Base-by-base conservation (phyloP, 2,888 invertebrate genomes). In the Agrochola litura region DNA sequence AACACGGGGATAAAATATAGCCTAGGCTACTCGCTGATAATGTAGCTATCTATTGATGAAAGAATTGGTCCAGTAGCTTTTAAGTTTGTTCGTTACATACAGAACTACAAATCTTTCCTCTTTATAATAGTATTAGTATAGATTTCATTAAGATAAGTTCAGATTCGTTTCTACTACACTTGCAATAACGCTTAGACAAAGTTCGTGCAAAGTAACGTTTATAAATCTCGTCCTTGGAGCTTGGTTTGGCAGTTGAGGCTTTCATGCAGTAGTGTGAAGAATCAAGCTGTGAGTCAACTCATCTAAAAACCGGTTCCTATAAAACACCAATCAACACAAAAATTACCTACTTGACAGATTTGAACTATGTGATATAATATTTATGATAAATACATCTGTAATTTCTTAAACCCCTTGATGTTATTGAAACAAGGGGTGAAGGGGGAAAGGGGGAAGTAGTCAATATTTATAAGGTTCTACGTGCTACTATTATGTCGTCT, bases 401-500 rank as follows among this genome's bases (percentile, higher is more conserved):
- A 41, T 49, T 41, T 46, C 37, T 58, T n/a, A 37, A 75, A 73
- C n/a, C 46, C 2, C 46, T 73, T 69, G 10, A 61, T 37, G 16
- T 60, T 65, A 65, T 72, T 58, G 63, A 66, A 64, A 67, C 43
- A 41, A 58, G 46, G n/a, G 49, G 56, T 43, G 60, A 60, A 49
- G 19, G 19, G 25, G 37, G 19, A 0, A 56, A 30, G 19, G 25
- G 37, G 19, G 0, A 56, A 30, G 65, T 22, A 69, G 41, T 85
- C 69, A 79, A 82, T 85, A 81, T 85, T 89, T 83, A 87, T 75
- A 69, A 71, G 63, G 61, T 52, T 63, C 73, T 80, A 77, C 58
- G 76, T 77, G 77, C 77, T 66, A 77, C 60, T 77, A 72, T 89
- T 69, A 87, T 74, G 60, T 69, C 71, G 87, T 87, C 87, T 87